A percentile compares a stretch with the other conserved stretches of the same genome.
phyloP scores from a whole-genome alignment of 2,113 vertebrate species.

The Eublepharis macularius region DNA sequence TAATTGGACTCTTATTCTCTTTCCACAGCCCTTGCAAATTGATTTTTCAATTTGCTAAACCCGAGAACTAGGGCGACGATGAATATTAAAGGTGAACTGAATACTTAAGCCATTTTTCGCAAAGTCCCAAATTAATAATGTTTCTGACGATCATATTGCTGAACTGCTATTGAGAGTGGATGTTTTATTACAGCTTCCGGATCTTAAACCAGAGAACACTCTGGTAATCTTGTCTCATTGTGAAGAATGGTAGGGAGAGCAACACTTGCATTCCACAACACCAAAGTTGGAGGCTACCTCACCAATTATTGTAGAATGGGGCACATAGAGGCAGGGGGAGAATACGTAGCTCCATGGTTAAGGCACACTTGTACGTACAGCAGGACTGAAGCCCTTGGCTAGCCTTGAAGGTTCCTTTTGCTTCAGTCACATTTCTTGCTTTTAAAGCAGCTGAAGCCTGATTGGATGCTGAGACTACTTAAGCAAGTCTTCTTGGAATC shows the following conservation, averaged over 20 bases:
- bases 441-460: not conserved
- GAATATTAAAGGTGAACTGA: not conserved
- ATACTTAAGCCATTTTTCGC: not conserved
- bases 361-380: too few species aligned
- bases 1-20: not conserved
- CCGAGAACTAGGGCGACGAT: not conserved
- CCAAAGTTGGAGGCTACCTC: not conserved
- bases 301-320: not conserved
- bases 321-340: not conserved
- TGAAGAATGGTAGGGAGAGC: not conserved
- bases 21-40: conserved; percentile 6
- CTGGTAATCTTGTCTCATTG: not conserved
- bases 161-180: not conserved
- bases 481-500: not conserved
- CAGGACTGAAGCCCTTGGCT: too few species aligned
- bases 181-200: not conserved
- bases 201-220: not conserved
- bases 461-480: not conserved
- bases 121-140: conserved; percentile 1
- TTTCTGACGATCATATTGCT: not conserved
- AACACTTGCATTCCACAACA: too few species aligned
- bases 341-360: not conserved
- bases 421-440: not conserved
- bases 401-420: not conserved
- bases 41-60: conserved; percentile 5